These are phyloP conservation scores for Phortica okadai DNA, from an alignment of 2,888 invertebrate genomes.

Conservation along the genomic window DNA sequence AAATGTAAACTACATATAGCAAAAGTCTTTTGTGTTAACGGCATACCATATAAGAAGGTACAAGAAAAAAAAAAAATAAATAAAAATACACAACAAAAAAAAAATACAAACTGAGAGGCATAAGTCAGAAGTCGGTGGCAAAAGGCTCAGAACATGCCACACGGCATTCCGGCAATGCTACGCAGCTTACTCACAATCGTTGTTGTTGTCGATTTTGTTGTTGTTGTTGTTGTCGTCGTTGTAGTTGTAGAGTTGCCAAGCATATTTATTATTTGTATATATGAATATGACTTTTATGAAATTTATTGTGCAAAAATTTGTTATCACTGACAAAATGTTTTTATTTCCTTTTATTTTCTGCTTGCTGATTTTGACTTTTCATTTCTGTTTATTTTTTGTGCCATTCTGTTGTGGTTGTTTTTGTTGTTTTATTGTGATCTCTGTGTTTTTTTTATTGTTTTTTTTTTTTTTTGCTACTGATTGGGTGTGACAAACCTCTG, in stretches of 20 bases:
- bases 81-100: neutral
- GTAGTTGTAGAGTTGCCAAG: slow-evolving; percentile 5
- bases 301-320: slow-evolving; percentile 8
- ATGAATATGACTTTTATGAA: slow-evolving; percentile 12
- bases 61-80: neutral
- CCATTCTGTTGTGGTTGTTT: too few relatives aligned
- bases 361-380: neutral
- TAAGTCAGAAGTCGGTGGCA: too few relatives aligned
- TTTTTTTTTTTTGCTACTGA: neutral
- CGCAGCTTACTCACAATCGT: neutral
- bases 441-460: neutral
- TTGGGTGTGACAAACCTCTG: neutral
- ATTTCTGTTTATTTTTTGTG: slow-evolving; percentile 7
- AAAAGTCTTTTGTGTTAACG: slow-evolving; percentile 6
- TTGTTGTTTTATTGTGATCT: too few relatives aligned
- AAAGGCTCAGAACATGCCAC: neutral
- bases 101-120: neutral
- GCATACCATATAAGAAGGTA: neutral
- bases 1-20: slow-evolving; percentile 21
- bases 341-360: neutral
- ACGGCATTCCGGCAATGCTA: neutral
- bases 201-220: neutral
- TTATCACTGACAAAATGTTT: slow-evolving; percentile 10
- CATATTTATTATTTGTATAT: neutral
- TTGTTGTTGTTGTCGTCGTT: too few relatives aligned